Percentiles rank a stretch among this genome's conserved stretches.
These are phyloP conservation scores for Tineola bisselliella DNA, from an alignment of 2,888 invertebrate species.

Conservation along the genomic window DNA sequence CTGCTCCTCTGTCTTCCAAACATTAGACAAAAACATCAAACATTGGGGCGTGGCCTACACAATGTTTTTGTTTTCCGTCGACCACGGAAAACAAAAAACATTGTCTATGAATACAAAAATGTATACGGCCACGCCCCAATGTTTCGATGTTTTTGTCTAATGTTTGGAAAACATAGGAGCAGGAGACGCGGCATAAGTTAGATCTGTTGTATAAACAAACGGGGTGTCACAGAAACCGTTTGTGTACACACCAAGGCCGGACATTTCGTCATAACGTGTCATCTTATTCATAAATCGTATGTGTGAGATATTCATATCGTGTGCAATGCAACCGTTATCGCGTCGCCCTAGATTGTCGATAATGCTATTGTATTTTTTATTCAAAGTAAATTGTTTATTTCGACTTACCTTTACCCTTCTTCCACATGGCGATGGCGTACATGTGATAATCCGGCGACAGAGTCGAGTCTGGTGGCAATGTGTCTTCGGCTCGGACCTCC, in stretches of 20 bases:
- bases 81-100: too few species aligned
- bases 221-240: background rate
- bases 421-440: conserved; percentile 77
- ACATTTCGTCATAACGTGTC: background rate
- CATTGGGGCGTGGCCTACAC: too few species aligned
- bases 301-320: background rate
- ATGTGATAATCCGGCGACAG: conserved; percentile 65
- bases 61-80: too few species aligned
- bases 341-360: conserved; percentile 7
- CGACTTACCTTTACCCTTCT: conserved; percentile 75
- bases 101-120: too few species aligned
- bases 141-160: too few species aligned
- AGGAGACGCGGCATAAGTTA: background rate
- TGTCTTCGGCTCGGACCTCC: conserved; percentile 68
- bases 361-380: background rate
- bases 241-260: background rate
- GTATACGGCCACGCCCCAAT: too few species aligned
- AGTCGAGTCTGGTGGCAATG: conserved; percentile 51
- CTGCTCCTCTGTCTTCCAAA: too few species aligned
- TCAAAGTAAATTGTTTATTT: background rate
- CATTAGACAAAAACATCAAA: too few species aligned
- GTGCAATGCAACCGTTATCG: conserved; percentile 5
- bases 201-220: background rate
- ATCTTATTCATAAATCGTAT: background rate
- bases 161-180: too few species aligned